These are phyloP conservation scores for Deroplatys truncata DNA, from an alignment of 2,888 invertebrate genomes.

Conservation along the genomic window DNA sequence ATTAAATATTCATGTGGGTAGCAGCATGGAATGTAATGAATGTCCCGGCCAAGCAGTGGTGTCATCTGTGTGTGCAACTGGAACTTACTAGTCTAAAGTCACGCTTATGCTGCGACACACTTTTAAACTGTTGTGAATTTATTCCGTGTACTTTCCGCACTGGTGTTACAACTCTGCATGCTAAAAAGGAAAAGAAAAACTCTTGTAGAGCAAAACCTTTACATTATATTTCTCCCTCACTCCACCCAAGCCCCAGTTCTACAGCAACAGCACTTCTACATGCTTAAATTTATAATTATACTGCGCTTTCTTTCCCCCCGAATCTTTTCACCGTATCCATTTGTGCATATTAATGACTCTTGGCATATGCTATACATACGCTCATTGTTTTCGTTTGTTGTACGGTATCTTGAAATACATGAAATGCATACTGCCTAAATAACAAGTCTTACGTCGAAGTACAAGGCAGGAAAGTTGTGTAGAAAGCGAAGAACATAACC, in stretches of 20 bases:
- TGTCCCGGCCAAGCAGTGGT: background rate
- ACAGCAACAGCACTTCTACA: too few species aligned
- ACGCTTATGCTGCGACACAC: background rate
- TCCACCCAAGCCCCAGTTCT: too few species aligned
- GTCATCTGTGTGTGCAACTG: background rate
- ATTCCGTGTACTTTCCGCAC: background rate
- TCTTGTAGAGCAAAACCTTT: background rate
- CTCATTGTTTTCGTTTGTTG: too few species aligned
- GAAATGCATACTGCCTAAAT: too few species aligned
- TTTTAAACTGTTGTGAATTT: background rate
- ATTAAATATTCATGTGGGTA: background rate
- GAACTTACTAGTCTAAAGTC: background rate
- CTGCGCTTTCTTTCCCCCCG: background rate
- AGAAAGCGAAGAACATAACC: too few species aligned
- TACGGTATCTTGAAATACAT: too few species aligned
- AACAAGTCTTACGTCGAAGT: too few species aligned
- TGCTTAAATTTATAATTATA: background rate
- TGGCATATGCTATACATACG: background rate
- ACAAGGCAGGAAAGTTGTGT: too few species aligned
- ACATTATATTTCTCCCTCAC: too few species aligned
- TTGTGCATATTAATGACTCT: background rate
- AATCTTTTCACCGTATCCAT: background rate
- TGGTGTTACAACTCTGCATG: background rate
- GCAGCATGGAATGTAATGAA: background rate
- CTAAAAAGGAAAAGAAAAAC: background rate